Evolutionary conservation across 2,113 vertebrate species (phyloP).

Genomic region (Chinchilla lanigera): DNA sequence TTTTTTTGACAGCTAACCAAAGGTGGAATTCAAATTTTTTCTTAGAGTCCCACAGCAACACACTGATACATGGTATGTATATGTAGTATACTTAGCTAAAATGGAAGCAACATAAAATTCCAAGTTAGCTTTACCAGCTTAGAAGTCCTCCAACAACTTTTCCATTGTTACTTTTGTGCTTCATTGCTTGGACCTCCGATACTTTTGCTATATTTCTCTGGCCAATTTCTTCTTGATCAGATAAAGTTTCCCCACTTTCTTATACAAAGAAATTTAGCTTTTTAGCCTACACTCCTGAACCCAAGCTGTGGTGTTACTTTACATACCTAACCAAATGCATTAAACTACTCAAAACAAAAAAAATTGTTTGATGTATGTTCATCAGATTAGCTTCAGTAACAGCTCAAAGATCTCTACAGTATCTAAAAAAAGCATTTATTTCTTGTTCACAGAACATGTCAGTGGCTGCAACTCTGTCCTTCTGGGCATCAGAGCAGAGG

Average conservation of each 20-base stretch:
- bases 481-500: background rate
- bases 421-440: background rate
- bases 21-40: background rate
- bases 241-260: background rate
- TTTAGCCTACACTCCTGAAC: background rate
- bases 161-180: background rate
- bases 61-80: background rate
- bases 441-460: background rate
- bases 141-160: conserved; percentile 6
- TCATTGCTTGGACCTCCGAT: background rate
- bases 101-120: conserved; percentile 10
- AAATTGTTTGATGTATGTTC: background rate
- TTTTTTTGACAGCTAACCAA: background rate
- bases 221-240: background rate
- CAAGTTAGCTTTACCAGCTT: background rate
- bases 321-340: conserved; percentile 12
- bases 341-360: background rate
- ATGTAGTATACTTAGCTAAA: background rate
- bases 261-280: background rate
- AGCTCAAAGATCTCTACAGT: background rate
- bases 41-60: conserved; percentile 41
- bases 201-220: conserved; percentile 29
- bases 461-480: background rate
- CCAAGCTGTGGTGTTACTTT: background rate
- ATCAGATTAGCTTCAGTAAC: background rate